Conservation (phyloP, 2,888 invertebrate species). For the Mayetiola destructor region DNA sequence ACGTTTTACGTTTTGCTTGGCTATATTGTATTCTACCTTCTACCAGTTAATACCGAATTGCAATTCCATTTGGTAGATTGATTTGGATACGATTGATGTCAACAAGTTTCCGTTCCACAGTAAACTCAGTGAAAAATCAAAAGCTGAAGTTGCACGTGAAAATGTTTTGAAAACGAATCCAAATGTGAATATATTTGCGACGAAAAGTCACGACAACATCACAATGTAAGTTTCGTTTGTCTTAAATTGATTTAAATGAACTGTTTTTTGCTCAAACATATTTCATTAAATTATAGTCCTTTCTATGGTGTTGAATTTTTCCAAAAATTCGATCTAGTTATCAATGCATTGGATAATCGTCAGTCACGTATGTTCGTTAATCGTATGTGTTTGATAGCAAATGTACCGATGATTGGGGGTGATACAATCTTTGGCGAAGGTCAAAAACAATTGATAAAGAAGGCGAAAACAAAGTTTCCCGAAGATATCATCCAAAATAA, state of each 20-base stretch:
- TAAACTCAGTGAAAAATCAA: background rate
- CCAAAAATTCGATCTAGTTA: background rate
- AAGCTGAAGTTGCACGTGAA: background rate
- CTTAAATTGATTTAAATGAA: background rate
- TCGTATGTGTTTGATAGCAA: too few relatives aligned
- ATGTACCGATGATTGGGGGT: background rate
- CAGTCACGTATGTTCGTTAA: background rate
- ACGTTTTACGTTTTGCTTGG: too few relatives aligned
- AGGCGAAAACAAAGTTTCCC: background rate
- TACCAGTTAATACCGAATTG: background rate
- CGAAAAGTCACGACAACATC: background rate
- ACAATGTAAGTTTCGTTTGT: background rate
- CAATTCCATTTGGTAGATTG: background rate
- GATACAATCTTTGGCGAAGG: background rate
- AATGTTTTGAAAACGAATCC: background rate
- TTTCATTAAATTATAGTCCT: background rate
- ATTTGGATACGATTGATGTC: too few relatives aligned
- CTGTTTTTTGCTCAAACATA: background rate
- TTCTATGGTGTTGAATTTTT: background rate
- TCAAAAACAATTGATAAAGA: background rate
- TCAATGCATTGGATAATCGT: background rate
- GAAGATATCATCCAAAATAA: background rate
- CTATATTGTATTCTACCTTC: background rate
- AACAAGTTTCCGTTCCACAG: background rate
- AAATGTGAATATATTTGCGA: background rate